Percentiles rank a stretch among this genome's conserved stretches.
Evolutionary conservation across 2,888 invertebrate species (phyloP).

Genomic region (Drosophila ezoana): DNA sequence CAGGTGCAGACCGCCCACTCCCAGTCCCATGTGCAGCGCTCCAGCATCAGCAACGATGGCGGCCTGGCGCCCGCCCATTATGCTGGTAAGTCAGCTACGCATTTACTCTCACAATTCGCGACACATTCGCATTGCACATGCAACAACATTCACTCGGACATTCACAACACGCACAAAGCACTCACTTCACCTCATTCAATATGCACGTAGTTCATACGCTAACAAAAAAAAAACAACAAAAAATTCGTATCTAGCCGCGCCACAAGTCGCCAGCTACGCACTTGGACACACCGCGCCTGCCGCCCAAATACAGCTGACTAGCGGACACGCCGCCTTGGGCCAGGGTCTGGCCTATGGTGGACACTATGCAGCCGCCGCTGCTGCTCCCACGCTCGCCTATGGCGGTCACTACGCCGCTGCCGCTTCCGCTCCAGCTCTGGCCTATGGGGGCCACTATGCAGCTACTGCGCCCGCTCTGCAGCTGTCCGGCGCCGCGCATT

Average conservation of each 20-base stretch:
- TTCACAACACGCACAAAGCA: constrained; percentile 31
- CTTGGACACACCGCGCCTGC: constrained; percentile 75
- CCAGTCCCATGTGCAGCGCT: constrained; percentile 84
- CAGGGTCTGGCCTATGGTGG: constrained; percentile 59
- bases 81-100: constrained; percentile 53
- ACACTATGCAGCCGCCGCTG: constrained; percentile 55
- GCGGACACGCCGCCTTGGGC: constrained; percentile 36
- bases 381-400: constrained; percentile 46
- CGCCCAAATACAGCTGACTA: constrained; percentile 61
- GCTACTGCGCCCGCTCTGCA: constrained; percentile 52
- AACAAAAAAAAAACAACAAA: constrained; percentile 27
- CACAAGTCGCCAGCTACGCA: constrained; percentile 57
- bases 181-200: constrained; percentile 18
- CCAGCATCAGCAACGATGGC: constrained; percentile 84
- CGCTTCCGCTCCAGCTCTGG: constrained; percentile 5
- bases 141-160: constrained; percentile 6
- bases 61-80: constrained; percentile 80
- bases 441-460: constrained; percentile 40
- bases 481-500: constrained; percentile 39
- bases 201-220: constrained; percentile 59
- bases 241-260: constrained; percentile 50
- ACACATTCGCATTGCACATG: neutral
- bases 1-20: constrained; percentile 85
- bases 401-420: constrained; percentile 57
- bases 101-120: neutral